Base-by-base conservation (phyloP, 2,888 invertebrate species). In the Magallana nippona region DNA sequence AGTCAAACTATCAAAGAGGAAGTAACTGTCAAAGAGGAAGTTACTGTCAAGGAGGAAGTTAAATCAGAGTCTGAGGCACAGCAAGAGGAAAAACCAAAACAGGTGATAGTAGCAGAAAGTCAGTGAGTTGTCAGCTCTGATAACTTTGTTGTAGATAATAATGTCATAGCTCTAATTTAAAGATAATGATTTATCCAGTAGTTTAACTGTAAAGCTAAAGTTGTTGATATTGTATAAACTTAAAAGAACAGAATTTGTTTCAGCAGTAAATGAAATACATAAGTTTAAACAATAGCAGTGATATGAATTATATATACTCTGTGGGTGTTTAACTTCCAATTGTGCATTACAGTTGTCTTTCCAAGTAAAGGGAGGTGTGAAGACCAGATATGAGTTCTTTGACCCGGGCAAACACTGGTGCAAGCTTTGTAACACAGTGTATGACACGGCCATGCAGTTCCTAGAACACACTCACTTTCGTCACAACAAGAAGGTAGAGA, bases 321-420 rank as follows among this genome's bases (percentile, higher is more conserved):
- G 44, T 44, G 44, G 44, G 44, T 44, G 44, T 44, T 44, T 60
- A 17, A n/a, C 62, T 60, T 78, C 44, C 17, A 19, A 57, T 58
- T 56, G 15, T 79, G 13, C 55, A 27, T 82, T 82, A 55, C 82
- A 82, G 82, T 19, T 71, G 17, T 55, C 82, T 55, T 82, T 82
- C 44, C 82, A 71, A 82, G 77, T 82, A n/a, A 82, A 82, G 71
- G 62, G 60, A 58, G 82, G 44, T n/a, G 22, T 60, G 79, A 84
- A 82, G 57, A 60, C 82, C 17, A 79, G 81, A 82, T 92, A 91
- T 84, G 90, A 91, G 84, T 93, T 93, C 88, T 90, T 90, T 85
- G 94, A 94, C 86, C 88, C 89, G 17, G 93, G 93, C 13, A 89
- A 91, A 83, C 93, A 94, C 85, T 94, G 93, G 93, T 94, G 94